Evolutionary conservation across 35 echinoderm and acorn worm genomes (phyloP), one percentile per base, ranked within the genome.

Genomic region (Holothuria glaberrima): DNA sequence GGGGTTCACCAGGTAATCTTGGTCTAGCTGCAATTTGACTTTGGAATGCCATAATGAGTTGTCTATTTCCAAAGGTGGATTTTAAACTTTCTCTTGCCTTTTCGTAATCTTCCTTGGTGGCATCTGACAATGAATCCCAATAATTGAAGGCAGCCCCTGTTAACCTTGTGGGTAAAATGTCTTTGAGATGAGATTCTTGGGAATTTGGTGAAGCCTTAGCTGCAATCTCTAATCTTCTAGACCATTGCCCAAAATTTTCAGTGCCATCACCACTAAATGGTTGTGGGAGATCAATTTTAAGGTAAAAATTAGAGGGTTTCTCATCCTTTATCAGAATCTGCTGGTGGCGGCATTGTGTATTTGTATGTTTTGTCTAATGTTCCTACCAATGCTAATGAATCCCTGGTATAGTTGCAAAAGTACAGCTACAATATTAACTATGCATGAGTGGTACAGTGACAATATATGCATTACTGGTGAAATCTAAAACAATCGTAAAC

Each of bases 161-260:
- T 83, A 83, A 54, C 13, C 52, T 48, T 3, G 24, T n/a, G 44
- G 79, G 79, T 83, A 83, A 58, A 21, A 83, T 30, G 4, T 83
- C 6, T 3, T 10, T 12, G 5, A 54, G 22, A 25, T 58, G 5
- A 4, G 35, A 2, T 6, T 83, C 22, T 3, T 14, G 4, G 24
- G 9, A 27, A 5, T 83, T 2, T 10, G 79, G 41, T 16, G n/a
- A 83, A 2, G 79, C 50, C 18, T 83, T 5, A 22, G 54, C 52
- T 4, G 52, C 12, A 5, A 83, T 38, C 26, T 83, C 79, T 6
- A 83, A 54, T 41, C 79, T 48, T 26, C 79, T 48, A 58, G 3
- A 48, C 79, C 79, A 83, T 58, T 24, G n/a, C 13, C 35, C 24
- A 36, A 83, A 83, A 58, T 83, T 38, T 58, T 83, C 79, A 24